Conservation (phyloP, 2,888 invertebrate genomes). For the Amphipyra tragopoginis region DNA sequence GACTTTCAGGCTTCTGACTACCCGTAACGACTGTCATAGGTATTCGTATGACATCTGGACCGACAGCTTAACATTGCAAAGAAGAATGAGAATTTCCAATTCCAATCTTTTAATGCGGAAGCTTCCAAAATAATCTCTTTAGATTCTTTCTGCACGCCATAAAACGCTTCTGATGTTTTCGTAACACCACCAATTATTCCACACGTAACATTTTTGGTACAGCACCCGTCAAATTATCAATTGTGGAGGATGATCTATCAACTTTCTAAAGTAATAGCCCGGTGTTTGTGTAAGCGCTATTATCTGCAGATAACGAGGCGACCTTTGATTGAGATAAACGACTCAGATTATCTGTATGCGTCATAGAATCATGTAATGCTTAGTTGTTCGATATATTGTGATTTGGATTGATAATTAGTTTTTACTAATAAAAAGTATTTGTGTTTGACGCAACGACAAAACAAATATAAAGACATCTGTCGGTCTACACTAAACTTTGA, state of each 20-base stretch:
- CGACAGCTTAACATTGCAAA: too few species aligned
- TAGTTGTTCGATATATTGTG: conserved; percentile 1
- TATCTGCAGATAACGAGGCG: conserved; percentile 52
- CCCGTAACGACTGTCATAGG: too few species aligned
- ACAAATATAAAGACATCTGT: too few species aligned
- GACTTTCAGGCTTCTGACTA: too few species aligned
- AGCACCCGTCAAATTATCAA: conserved; percentile 55
- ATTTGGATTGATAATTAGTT: conserved; percentile 6
- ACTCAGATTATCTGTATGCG: conserved; percentile 46
- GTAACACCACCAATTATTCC: conserved; percentile 47
- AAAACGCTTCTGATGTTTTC: conserved; percentile 22
- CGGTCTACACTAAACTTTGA: too few species aligned
- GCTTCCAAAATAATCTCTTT: neutral
- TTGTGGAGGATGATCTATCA: conserved; percentile 59
- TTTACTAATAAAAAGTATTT: conserved; percentile 8
- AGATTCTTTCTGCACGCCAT: conserved; percentile 14
- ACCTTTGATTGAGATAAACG: conserved; percentile 62
- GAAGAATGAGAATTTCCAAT: too few species aligned
- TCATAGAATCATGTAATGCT: conserved; percentile 39
- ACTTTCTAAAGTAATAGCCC: conserved; percentile 51
- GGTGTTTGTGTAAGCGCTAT: conserved; percentile 52
- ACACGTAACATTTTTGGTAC: conserved; percentile 43
- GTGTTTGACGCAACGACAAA: conserved; percentile 2
- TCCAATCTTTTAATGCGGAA: too few species aligned
- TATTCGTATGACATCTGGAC: too few species aligned